Evolutionary conservation across 2,113 vertebrate species (phyloP).

Genomic region (Podiceps cristatus): DNA sequence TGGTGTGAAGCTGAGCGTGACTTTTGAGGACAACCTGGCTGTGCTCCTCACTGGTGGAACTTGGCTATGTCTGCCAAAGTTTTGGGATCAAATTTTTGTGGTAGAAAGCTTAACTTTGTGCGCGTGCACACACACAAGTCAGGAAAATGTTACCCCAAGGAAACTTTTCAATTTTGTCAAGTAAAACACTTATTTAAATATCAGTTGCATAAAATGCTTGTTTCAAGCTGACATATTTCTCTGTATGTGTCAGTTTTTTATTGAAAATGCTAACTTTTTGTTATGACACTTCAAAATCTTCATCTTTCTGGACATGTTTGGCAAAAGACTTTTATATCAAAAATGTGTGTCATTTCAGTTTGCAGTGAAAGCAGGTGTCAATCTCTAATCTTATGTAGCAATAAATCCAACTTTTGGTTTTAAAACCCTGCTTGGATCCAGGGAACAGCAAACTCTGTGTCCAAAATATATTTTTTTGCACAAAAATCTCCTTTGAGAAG

Average conservation of each 20-base stretch:
- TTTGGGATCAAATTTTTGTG: not conserved
- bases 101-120: not conserved
- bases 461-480: not conserved
- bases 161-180: not conserved
- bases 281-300: not conserved
- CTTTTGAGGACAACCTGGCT: not conserved
- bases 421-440: not conserved
- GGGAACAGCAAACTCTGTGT: not conserved
- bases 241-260: not conserved
- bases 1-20: not conserved
- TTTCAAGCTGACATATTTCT: not conserved
- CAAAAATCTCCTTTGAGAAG: not conserved
- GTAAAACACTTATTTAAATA: not conserved
- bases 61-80: not conserved
- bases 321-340: not conserved
- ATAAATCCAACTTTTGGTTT: not conserved
- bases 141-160: not conserved
- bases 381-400: not conserved
- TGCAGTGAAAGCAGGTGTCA: not conserved
- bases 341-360: not conserved
- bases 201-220: not conserved
- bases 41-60: not conserved
- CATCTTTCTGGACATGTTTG: not conserved
- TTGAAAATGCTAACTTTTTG: not conserved
- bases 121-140: not conserved